A percentile compares a stretch with the other conserved stretches of the same genome.
Conservation (phyloP, 2,888 invertebrate species). For the Coenonympha arcania region DNA sequence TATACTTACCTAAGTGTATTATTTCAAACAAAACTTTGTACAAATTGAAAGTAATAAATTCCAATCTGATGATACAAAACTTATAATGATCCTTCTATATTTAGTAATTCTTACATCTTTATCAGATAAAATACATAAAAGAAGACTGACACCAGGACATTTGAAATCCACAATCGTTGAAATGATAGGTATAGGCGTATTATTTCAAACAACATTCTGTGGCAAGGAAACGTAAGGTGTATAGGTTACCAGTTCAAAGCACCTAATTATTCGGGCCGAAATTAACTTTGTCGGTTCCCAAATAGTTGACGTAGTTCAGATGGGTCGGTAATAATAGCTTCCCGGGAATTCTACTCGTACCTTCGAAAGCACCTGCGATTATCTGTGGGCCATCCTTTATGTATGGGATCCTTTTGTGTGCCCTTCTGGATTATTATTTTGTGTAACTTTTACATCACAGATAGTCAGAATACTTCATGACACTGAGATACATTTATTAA, state of each 20-base stretch:
- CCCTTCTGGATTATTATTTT: not conserved
- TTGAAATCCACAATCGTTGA: too few species aligned
- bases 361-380: slow-evolving; percentile 1
- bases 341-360: slow-evolving; percentile 3
- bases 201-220: slow-evolving; percentile 8
- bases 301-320: slow-evolving; percentile 12
- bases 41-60: too few species aligned
- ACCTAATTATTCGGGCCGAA: slow-evolving; percentile 20
- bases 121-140: too few species aligned
- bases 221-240: slow-evolving; percentile 15
- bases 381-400: not conserved
- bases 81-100: too few species aligned
- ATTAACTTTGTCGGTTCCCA: slow-evolving; percentile 20
- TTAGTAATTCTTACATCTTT: too few species aligned
- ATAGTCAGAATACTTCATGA: too few species aligned
- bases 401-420: not conserved
- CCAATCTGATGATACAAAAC: too few species aligned
- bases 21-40: slow-evolving; percentile 8
- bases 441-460: not conserved
- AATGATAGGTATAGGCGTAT: too few species aligned
- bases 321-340: slow-evolving; percentile 6
- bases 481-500: too few species aligned
- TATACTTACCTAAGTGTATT: too few species aligned
- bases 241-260: slow-evolving; percentile 19
- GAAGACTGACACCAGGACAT: too few species aligned